A percentile compares a stretch with the other conserved stretches of the same genome.
phyloP scores from a whole-genome alignment of 2,113 vertebrate genomes.

The Micromys minutus region DNA sequence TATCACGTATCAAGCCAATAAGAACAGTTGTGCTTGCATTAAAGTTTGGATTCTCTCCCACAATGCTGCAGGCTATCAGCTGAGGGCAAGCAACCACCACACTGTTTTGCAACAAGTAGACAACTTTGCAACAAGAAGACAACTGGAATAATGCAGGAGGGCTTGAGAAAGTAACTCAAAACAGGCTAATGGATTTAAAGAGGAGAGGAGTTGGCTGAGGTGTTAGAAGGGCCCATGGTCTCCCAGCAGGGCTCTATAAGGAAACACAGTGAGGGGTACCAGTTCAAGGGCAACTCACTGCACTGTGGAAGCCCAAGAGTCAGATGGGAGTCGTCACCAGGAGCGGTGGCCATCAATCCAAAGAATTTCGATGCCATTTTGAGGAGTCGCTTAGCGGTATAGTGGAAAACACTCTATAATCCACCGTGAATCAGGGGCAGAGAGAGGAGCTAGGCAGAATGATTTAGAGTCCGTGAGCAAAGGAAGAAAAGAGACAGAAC shows the following conservation, averaged over 20 bases:
- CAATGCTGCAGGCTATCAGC: background rate
- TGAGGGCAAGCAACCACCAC: background rate
- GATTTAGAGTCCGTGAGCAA: background rate
- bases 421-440: background rate
- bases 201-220: background rate
- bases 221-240: background rate
- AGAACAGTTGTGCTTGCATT: background rate
- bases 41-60: background rate
- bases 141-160: background rate
- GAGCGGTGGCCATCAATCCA: background rate
- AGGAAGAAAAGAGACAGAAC: background rate
- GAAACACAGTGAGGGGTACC: background rate
- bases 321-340: background rate
- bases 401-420: slow-evolving; percentile 19
- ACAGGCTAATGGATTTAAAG: background rate
- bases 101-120: background rate
- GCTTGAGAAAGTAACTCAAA: background rate
- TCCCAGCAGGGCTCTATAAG: background rate
- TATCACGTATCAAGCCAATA: background rate
- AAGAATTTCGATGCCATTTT: background rate
- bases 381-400: background rate
- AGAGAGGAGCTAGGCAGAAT: background rate
- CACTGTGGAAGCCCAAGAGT: background rate
- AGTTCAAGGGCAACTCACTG: background rate
- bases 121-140: background rate